phyloP scores from a whole-genome alignment of 2,888 invertebrate species.

The Monochamus alternatus region DNA sequence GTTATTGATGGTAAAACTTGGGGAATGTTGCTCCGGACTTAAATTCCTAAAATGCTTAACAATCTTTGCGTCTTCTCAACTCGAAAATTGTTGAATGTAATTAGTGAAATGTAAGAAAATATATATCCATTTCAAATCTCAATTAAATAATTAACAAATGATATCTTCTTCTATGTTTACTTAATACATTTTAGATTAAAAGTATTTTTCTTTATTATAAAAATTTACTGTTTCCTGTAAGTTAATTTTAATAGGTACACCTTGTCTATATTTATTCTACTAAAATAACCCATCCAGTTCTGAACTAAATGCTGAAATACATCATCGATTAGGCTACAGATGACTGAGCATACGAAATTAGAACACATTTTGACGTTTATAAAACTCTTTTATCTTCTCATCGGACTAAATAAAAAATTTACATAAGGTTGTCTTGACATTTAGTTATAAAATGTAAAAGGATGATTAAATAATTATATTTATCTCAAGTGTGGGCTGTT shows the following conservation, averaged over 20 bases:
- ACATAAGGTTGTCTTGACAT: not conserved
- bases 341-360: constrained; percentile 11
- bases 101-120: too few relatives aligned
- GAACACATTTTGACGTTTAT: not conserved
- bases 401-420: not conserved
- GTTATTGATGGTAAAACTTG: constrained; percentile 24
- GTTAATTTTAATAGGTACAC: too few relatives aligned
- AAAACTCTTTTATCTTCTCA: not conserved
- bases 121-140: too few relatives aligned
- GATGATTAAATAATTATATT: not conserved
- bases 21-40: not conserved
- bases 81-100: too few relatives aligned
- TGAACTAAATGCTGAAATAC: constrained; percentile 12
- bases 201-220: too few relatives aligned
- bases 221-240: too few relatives aligned
- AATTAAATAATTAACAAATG: too few relatives aligned
- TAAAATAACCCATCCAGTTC: constrained; percentile 4
- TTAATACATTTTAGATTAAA: too few relatives aligned
- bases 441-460: not conserved
- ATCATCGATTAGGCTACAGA: not conserved
- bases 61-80: not conserved
- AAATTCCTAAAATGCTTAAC: constrained; percentile 12
- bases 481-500: not conserved
- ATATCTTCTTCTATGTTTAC: too few relatives aligned
- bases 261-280: not conserved